A percentile compares a stretch with the other conserved stretches of the same genome.
These are phyloP conservation scores for Daubentonia madagascariensis DNA, from an alignment of 2,113 vertebrate genomes.

Conservation along the genomic window DNA sequence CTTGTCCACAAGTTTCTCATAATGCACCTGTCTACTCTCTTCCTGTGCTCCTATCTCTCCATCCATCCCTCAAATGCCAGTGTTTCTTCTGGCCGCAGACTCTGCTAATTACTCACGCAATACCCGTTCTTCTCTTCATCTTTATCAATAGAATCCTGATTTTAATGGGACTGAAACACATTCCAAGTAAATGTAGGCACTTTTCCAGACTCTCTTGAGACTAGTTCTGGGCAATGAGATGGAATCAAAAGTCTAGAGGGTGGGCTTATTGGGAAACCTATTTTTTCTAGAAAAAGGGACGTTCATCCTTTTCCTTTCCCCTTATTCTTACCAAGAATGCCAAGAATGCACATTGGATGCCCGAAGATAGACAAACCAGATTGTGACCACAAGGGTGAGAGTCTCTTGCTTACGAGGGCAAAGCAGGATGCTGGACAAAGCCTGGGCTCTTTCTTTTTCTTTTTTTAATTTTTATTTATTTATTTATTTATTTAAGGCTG, in stretches of 20 bases:
- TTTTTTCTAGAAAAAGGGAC: neutral
- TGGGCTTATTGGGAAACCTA: neutral
- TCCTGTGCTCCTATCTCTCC: neutral
- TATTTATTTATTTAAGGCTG: too few relatives aligned
- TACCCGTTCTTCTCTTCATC: neutral
- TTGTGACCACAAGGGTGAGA: neutral
- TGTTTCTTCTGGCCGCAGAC: neutral
- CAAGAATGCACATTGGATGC: neutral
- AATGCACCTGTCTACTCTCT: neutral
- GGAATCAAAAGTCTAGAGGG: neutral
- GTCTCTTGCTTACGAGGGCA: neutral
- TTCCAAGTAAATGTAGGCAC: neutral
- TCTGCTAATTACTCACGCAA: neutral
- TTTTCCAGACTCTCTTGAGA: neutral
- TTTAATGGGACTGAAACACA: neutral
- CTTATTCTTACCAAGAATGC: neutral
- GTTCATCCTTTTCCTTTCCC: neutral
- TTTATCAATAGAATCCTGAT: neutral
- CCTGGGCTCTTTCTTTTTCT: neutral
- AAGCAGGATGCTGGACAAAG: neutral
- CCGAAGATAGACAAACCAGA: neutral
- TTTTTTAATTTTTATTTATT: too few relatives aligned
- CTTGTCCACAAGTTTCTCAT: neutral
- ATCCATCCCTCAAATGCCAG: neutral
- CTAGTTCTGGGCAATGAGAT: neutral